These are phyloP conservation scores for Standfussiana lucernea DNA, from an alignment of 2,888 invertebrate species.

Conservation along the genomic window DNA sequence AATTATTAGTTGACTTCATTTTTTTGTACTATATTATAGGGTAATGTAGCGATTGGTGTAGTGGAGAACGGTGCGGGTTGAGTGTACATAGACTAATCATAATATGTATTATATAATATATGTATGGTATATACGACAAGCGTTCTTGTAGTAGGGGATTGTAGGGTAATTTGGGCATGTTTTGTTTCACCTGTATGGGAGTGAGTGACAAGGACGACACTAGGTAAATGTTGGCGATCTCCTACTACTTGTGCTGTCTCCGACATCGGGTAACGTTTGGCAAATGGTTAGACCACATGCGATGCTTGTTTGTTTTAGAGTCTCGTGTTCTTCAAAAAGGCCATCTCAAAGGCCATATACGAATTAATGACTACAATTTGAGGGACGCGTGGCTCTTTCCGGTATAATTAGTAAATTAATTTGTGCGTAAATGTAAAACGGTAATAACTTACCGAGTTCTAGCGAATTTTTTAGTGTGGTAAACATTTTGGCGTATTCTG, in stretches of 20 bases:
- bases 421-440: constrained; percentile 76
- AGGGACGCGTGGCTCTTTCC: constrained; percentile 76
- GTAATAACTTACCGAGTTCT: constrained; percentile 77
- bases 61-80: constrained; percentile 84
- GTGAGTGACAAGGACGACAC: constrained; percentile 25
- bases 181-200: constrained; percentile 28
- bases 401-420: constrained; percentile 82
- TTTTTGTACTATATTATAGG: constrained; percentile 86
- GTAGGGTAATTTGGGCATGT: constrained; percentile 24
- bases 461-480: constrained; percentile 89
- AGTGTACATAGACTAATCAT: constrained; percentile 82
- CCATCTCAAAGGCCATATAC: constrained; percentile 77
- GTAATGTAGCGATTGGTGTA: constrained; percentile 81
- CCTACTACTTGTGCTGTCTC: constrained; percentile 67
- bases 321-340: constrained; percentile 76
- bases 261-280: constrained; percentile 76
- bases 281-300: constrained; percentile 87
- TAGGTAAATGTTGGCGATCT: constrained; percentile 35
- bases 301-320: constrained; percentile 79
- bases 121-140: constrained; percentile 74
- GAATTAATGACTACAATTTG: constrained; percentile 81
- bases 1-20: constrained; percentile 86
- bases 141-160: constrained; percentile 65
- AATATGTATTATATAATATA: constrained; percentile 70
- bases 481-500: constrained; percentile 83